These are phyloP conservation scores for Cebidichthys violaceus DNA, from an alignment of 2,113 vertebrate species.

Conservation along the genomic window DNA sequence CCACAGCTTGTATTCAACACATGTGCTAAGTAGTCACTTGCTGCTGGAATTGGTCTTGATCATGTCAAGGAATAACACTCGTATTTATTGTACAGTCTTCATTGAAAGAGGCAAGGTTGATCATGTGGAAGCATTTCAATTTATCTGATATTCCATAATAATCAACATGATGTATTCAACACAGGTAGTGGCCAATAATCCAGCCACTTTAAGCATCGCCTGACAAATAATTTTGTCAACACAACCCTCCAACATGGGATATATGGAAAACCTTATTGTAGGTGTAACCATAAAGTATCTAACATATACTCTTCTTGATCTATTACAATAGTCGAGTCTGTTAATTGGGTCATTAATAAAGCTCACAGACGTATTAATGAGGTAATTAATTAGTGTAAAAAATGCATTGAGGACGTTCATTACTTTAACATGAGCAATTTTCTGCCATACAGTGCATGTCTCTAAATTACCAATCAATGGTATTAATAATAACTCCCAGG, in stretches of 20 bases:
- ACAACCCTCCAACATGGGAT: background rate
- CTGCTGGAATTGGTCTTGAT: background rate
- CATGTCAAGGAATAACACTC: background rate
- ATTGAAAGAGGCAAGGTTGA: background rate
- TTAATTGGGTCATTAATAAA: conserved; percentile 3
- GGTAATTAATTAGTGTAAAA: background rate
- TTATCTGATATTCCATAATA: background rate
- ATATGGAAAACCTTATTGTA: background rate
- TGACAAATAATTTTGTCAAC: background rate
- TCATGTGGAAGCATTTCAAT: background rate
- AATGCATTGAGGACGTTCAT: background rate
- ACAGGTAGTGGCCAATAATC: background rate
- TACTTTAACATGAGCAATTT: background rate
- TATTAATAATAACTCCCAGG: background rate
- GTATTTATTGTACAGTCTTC: background rate
- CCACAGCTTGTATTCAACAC: background rate
- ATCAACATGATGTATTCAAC: conserved; percentile 1
- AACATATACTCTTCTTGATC: background rate
- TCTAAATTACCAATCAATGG: background rate
- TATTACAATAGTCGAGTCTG: background rate
- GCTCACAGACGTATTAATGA: background rate
- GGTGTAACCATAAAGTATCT: background rate
- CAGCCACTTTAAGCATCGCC: background rate
- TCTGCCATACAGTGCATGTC: background rate
- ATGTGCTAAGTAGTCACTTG: background rate